These are phyloP conservation scores for Cardinalis cardinalis DNA, from an alignment of 2,113 vertebrate species.

Conservation along the genomic window DNA sequence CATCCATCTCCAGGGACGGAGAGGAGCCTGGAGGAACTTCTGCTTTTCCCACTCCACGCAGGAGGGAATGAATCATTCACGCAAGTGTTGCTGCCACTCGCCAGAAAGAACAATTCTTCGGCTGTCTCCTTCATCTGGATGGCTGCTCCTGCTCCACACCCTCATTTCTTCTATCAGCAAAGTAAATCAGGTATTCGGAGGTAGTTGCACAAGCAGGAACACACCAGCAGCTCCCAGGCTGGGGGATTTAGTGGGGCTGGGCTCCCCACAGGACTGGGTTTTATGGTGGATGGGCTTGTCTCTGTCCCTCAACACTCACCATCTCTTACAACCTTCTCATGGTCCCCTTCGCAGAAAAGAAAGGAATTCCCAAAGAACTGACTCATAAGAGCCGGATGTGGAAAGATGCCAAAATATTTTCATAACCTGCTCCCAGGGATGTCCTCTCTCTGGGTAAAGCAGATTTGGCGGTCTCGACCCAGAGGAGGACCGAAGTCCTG, in stretches of 20 bases:
- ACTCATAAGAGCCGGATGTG: not conserved
- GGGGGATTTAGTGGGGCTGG: not conserved
- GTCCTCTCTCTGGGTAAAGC: not conserved
- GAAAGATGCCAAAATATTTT: not conserved
- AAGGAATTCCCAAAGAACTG: not conserved
- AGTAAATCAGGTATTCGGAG: not conserved
- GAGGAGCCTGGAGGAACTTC: not conserved
- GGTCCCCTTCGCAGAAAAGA: not conserved
- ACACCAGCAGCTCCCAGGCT: not conserved
- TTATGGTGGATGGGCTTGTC: not conserved
- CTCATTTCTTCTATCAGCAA: not conserved
- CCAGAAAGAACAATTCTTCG: not conserved
- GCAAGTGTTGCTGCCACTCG: not conserved
- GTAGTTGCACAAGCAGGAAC: not conserved
- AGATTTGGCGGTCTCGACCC: not conserved
- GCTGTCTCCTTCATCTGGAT: not conserved
- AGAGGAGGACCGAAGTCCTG: not conserved
- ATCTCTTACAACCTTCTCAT: not conserved
- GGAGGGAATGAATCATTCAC: not conserved
- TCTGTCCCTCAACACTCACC: not conserved
- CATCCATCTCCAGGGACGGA: not conserved
- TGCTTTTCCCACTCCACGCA: not conserved
- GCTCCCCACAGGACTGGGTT: not conserved
- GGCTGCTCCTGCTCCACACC: not conserved
- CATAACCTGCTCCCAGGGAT: not conserved